phyloP scores from a whole-genome alignment of 1,140 invertebrate species.

The Rhopalosiphum maidis region DNA sequence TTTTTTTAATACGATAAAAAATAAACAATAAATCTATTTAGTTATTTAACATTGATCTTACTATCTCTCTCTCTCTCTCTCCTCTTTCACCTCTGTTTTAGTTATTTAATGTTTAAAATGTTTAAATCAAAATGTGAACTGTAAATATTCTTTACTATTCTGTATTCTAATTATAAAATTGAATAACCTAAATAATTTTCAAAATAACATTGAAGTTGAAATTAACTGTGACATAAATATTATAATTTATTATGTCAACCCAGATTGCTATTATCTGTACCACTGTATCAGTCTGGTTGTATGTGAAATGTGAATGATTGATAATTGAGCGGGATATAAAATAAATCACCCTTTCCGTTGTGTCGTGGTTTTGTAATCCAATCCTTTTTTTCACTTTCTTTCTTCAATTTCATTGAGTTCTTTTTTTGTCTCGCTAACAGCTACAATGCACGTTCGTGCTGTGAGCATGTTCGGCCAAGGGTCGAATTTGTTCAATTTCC shows the following conservation, averaged over 20 bases:
- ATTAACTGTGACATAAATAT: background rate
- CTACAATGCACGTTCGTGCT: background rate
- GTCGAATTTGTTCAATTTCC: slow-evolving; percentile 47
- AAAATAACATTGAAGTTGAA: background rate
- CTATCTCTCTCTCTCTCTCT: too few species aligned
- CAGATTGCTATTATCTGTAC: background rate
- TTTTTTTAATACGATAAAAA: background rate
- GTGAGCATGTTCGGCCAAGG: background rate
- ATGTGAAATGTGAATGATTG: background rate
- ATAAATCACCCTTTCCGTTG: background rate
- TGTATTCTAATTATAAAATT: background rate
- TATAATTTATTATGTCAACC: background rate
- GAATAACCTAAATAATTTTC: background rate
- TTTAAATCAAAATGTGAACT: background rate
- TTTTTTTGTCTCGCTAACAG: background rate
- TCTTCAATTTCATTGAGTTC: background rate
- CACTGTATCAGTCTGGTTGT: background rate
- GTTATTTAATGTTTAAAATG: background rate
- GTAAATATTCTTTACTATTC: background rate
- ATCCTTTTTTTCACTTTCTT: slow-evolving; percentile 22
- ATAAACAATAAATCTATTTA: background rate
- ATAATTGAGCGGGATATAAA: background rate
- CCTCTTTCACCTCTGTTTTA: background rate
- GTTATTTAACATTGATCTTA: background rate
- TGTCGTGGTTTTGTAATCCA: background rate